Percentiles rank a stretch among this genome's conserved stretches.
Evolutionary conservation across 2,888 invertebrate species (phyloP).

Genomic region (Elgonia sp.): DNA sequence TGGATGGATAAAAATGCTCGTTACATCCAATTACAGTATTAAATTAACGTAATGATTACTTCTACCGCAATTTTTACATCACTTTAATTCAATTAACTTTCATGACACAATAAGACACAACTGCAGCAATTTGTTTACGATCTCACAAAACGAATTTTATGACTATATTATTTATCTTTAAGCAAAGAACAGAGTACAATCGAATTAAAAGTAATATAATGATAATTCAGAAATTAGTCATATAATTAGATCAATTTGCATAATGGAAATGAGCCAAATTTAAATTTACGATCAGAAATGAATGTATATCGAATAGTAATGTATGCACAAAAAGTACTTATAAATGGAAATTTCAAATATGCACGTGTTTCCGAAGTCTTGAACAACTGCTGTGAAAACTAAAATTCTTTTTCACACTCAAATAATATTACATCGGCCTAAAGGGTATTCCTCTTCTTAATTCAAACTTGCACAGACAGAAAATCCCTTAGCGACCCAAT

Average conservation of each 20-base stretch:
- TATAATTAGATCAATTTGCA: slow-evolving; percentile 30
- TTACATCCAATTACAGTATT: too few relatives aligned
- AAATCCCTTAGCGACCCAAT: slow-evolving; percentile 68
- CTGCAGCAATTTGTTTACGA: too few relatives aligned
- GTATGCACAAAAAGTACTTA: slow-evolving; percentile 51
- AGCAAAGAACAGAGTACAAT: too few relatives aligned
- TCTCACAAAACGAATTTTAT: too few relatives aligned
- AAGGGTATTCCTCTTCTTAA: slow-evolving; percentile 61
- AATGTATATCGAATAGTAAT: slow-evolving; percentile 60
- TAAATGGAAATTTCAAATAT: slow-evolving; percentile 57
- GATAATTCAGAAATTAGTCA: background rate
- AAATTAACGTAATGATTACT: too few relatives aligned
- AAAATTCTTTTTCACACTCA: slow-evolving; percentile 31
- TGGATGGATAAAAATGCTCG: too few relatives aligned
- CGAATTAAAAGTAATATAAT: too few relatives aligned
- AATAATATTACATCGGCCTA: slow-evolving; percentile 67
- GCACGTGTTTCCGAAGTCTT: slow-evolving; percentile 47
- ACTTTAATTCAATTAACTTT: too few relatives aligned
- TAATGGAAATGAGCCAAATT: slow-evolving; percentile 16
- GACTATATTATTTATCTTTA: too few relatives aligned
- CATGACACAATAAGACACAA: too few relatives aligned
- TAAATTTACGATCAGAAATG: slow-evolving; percentile 52
- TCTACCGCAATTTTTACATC: too few relatives aligned
- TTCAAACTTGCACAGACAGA: slow-evolving; percentile 65
- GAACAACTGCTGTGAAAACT: slow-evolving; percentile 38